Evolutionary conservation across 2,113 vertebrate genomes (phyloP), one percentile per base, ranked within the genome.

Genomic region (Lampris megalopsis): DNA sequence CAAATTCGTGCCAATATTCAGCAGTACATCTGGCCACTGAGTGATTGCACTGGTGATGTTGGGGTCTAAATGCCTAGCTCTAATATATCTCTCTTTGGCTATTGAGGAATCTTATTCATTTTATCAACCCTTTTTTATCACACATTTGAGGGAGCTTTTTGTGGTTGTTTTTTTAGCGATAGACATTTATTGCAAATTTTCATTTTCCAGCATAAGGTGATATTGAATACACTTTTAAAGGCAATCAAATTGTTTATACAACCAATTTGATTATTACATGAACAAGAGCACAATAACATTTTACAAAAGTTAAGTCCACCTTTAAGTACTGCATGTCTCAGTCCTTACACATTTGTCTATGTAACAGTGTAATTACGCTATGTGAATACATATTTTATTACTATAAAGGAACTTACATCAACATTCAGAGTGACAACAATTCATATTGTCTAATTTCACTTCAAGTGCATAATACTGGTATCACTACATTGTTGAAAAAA

Each of bases 401-500:
- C 58, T 73, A 74, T 37, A 68, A 69, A 54, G 69, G 10, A 58
- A 84, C 80, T 79, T 79, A 88, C 83, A 85, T 77, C 47, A 88
- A 90, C 85, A 89, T 92, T 92, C 84, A 88, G 50, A 58, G 73
- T 80, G 69, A 86, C 65, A 84, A 87, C 81, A 86, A 79, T 84
- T 88, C 77, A 85, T 84, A 83, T 83, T 76, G 85, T 88, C 84
- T 80, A 79, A 74, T 83, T 68, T 84, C 59, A 88, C 68, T 87
- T 89, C 82, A 86, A 86, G 85, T 88, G 88, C 84, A 92, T 88
- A 87, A 88, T 89, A 89, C 81, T 80, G 57, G 36, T 80, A 77
- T 73, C 52, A 83, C 68, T 64, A 84, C 49, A 77, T 76, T 77
- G 66, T 77, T 79, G 47, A 77, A 89, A 80, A 73, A 37, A 73